Evolutionary conservation across 2,797 vertebrate species (phyloP).

Genomic region (Melanotaenia boesemani): DNA sequence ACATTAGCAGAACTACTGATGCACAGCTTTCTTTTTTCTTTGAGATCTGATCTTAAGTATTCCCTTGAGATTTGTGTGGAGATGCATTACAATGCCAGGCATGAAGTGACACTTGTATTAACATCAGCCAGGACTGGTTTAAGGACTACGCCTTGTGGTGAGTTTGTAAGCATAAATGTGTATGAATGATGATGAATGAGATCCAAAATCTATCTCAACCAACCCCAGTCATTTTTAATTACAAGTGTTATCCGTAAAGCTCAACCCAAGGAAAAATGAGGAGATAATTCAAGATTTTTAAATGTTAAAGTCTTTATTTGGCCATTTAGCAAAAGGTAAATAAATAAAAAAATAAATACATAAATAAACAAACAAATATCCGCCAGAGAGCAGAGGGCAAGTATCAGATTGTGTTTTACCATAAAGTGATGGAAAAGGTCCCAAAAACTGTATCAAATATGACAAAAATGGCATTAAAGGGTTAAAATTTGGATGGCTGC

Average conservation of each 20-base stretch:
- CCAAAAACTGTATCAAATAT: no score
- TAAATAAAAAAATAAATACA: no score
- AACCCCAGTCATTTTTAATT: slow-evolving; percentile 65
- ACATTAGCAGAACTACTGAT: not conserved
- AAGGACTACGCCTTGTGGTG: not conserved
- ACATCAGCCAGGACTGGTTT: not conserved
- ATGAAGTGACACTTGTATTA: not conserved
- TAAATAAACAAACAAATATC: no score
- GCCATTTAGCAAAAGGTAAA: no score
- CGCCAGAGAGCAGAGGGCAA: no score
- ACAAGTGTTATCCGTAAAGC: slow-evolving; percentile 22
- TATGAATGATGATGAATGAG: no score
- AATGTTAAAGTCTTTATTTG: no score
- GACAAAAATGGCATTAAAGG: no score
- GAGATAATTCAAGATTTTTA: no score
- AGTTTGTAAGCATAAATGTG: not conserved
- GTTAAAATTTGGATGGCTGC: slow-evolving; percentile 60
- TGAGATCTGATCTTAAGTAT: not conserved
- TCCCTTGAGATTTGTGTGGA: not conserved
- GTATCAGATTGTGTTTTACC: no score
- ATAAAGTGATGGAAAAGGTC: no score
- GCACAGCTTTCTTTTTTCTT: not conserved
- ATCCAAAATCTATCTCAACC: slow-evolving; percentile 29
- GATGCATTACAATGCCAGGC: not conserved
- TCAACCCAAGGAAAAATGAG: no score